These are phyloP conservation scores for Drosophila demipolita DNA, from an alignment of 2,888 invertebrate genomes.

Conservation along the genomic window DNA sequence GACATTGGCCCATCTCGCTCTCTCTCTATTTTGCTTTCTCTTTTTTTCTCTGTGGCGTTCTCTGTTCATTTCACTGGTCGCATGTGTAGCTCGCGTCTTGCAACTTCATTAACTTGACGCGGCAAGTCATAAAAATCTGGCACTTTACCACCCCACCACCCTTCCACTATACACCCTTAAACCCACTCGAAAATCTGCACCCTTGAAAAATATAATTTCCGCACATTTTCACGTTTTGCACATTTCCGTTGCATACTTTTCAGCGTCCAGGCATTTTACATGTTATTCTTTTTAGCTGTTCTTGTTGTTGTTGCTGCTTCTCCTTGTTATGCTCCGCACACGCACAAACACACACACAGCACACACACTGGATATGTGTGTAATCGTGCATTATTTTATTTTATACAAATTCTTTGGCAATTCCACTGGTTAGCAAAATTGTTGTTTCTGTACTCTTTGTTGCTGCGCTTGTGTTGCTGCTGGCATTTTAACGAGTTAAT, in stretches of 20 bases:
- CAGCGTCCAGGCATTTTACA: conserved; percentile 64
- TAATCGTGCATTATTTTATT: conserved; percentile 63
- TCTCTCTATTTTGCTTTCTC: conserved; percentile 10
- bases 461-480: conserved; percentile 50
- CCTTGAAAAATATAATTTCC: conserved; percentile 73
- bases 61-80: conserved; percentile 17
- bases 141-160: conserved; percentile 10
- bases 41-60: conserved; percentile 25
- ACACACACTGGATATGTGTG: conserved; percentile 4
- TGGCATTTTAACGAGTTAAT: conserved; percentile 82
- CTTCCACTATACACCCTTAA: not conserved
- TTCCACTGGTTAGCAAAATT: conserved; percentile 41
- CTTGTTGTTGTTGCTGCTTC: not conserved
- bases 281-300: conserved; percentile 39
- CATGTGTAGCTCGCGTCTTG: conserved; percentile 50
- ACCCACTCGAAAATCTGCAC: conserved; percentile 35
- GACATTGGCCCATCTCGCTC: conserved; percentile 23
- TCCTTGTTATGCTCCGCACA: conserved; percentile 10
- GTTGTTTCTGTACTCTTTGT: conserved; percentile 35
- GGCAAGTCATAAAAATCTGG: conserved; percentile 68
- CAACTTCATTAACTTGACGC: conserved; percentile 70
- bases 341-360: not conserved
- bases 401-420: conserved; percentile 69
- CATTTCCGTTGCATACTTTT: conserved; percentile 78
- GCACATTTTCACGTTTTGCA: conserved; percentile 78